Percentiles rank a stretch among this genome's conserved stretches.
phyloP scores from a whole-genome alignment of 2,888 invertebrate species.

The Pachycephus smyrnensis region DNA sequence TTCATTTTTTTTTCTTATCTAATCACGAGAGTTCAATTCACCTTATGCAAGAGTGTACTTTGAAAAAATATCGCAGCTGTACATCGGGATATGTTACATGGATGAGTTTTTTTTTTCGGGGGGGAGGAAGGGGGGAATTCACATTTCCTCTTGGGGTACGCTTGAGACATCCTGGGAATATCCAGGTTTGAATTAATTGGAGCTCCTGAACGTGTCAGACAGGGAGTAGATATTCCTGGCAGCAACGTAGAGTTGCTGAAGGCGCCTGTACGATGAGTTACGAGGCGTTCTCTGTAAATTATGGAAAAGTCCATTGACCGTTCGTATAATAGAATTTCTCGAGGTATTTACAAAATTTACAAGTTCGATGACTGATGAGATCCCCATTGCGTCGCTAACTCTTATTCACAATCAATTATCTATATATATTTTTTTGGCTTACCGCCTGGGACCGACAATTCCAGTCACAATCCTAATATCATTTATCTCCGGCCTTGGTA shows the following conservation, averaged over 20 bases:
- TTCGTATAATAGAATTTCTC: conserved; percentile 12
- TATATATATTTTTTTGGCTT: conserved; percentile 1
- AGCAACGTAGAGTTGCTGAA: neutral
- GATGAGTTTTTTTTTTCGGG: neutral
- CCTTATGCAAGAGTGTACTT: conserved; percentile 11
- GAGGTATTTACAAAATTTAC: conserved; percentile 16
- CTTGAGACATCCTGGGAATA: neutral
- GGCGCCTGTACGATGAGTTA: neutral
- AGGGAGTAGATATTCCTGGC: neutral
- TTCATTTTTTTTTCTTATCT: neutral
- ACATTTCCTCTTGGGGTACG: neutral
- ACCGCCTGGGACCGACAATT: neutral
- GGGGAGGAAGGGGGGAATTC: neutral
- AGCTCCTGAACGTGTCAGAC: neutral
- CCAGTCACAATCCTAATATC: neutral
- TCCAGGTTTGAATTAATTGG: neutral
- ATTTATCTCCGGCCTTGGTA: neutral
- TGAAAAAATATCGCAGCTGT: conserved; percentile 14
- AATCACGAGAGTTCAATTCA: conserved; percentile 1
- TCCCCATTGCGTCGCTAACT: neutral
- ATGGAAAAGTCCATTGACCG: conserved; percentile 11
- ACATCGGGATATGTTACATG: conserved; percentile 15
- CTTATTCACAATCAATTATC: conserved; percentile 2
- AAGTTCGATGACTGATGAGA: neutral
- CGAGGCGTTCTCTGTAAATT: neutral